Evolutionary conservation across 2,888 invertebrate genomes (phyloP).

Genomic region (Cheilosia vernalis): DNA sequence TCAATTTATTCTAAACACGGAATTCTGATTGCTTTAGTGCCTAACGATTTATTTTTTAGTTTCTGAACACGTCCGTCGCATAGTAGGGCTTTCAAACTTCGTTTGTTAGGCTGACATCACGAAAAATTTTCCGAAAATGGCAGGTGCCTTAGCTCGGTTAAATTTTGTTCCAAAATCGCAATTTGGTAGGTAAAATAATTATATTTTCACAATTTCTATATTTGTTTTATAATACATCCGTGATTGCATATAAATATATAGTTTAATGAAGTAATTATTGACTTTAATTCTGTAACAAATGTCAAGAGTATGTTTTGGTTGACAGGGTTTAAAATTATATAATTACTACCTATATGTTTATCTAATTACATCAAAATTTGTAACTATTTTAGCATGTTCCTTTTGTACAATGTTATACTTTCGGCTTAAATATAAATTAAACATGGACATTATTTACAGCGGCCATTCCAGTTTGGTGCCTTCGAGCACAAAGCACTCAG

Average conservation of each 20-base stretch:
- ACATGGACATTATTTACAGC: constrained; percentile 27
- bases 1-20: neutral
- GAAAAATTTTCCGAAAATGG: constrained; percentile 85
- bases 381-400: neutral
- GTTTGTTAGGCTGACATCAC: constrained; percentile 23
- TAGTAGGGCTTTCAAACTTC: neutral
- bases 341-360: constrained; percentile 54
- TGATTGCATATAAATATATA: neutral
- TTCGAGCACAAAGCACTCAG: constrained; percentile 80
- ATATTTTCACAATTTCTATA: neutral
- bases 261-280: neutral
- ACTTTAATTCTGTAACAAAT: neutral
- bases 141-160: constrained; percentile 88
- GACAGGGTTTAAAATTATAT: constrained; percentile 63
- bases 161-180: constrained; percentile 86
- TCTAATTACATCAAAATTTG: neutral
- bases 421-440: neutral
- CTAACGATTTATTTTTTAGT: neutral
- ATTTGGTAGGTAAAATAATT: constrained; percentile 85
- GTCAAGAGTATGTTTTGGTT: constrained; percentile 15
- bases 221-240: neutral
- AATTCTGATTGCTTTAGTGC: neutral
- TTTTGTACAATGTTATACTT: no score
- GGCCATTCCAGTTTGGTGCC: constrained; percentile 66
- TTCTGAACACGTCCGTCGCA: neutral